A percentile compares a stretch with the other conserved stretches of the same genome.
These are phyloP conservation scores for Oncorhynchus clarkii DNA, from an alignment of 2,113 vertebrate genomes.

Conservation along the genomic window DNA sequence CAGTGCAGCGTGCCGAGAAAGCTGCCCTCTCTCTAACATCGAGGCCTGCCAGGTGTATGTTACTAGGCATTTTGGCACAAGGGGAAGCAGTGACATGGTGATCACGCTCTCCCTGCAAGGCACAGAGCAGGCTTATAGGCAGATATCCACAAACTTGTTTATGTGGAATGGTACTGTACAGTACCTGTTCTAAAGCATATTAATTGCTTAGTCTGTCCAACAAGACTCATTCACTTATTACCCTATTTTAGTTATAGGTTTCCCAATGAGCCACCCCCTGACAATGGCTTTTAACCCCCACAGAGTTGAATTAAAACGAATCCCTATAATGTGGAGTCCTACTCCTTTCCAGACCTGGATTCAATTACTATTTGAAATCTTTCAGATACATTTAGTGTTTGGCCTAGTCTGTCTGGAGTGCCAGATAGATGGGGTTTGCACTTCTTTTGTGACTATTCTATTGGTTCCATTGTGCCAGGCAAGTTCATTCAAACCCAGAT, in stretches of 20 bases:
- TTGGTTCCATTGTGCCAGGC: too few species aligned
- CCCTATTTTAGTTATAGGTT: not conserved
- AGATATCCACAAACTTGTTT: not conserved
- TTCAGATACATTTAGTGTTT: too few species aligned
- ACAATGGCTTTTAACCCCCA: not conserved
- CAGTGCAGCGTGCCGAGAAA: not conserved
- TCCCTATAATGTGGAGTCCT: not conserved
- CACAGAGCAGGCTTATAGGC: not conserved
- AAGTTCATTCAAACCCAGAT: too few species aligned
- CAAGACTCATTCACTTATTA: too few species aligned
- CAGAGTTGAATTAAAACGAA: not conserved
- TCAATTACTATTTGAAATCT: too few species aligned
- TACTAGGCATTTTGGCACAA: not conserved
- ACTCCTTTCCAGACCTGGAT: too few species aligned
- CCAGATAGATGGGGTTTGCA: too few species aligned
- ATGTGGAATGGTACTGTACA: not conserved
- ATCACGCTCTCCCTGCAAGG: not conserved
- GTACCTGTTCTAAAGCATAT: not conserved
- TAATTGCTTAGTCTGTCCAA: not conserved
- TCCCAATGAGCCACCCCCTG: not conserved
- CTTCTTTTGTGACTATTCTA: too few species aligned
- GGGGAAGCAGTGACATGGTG: not conserved
- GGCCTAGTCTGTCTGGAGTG: too few species aligned
- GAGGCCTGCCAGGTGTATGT: not conserved
- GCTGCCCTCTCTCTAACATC: not conserved